phyloP scores from a whole-genome alignment of 2,797 vertebrate species.

The Xerus rutilus region DNA sequence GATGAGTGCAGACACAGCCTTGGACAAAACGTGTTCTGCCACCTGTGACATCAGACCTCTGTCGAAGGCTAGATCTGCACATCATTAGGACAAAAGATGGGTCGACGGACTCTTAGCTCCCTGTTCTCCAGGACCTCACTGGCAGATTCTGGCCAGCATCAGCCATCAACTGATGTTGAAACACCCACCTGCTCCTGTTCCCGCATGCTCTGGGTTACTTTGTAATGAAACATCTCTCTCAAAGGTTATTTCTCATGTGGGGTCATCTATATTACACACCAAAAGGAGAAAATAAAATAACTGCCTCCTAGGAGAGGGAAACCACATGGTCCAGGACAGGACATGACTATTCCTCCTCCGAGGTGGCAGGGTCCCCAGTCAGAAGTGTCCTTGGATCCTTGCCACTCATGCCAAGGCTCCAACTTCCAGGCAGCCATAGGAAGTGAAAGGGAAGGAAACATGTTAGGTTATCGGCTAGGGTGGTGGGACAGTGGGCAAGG shows the following conservation, averaged over 20 bases:
- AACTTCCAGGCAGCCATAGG: background rate
- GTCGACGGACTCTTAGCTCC: no score
- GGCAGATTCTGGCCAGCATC: background rate
- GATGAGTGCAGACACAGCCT: background rate
- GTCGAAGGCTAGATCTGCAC: accelerated
- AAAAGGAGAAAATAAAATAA: conserved; percentile 34
- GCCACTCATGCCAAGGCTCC: background rate
- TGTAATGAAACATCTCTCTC: background rate
- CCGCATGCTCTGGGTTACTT: background rate
- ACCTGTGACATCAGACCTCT: background rate
- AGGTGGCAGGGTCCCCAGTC: background rate
- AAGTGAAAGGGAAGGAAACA: background rate
- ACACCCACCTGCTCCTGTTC: background rate
- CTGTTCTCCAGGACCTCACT: background rate
- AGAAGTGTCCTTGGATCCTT: background rate
- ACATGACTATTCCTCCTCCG: background rate
- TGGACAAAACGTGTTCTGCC: background rate
- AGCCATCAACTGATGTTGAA: background rate
- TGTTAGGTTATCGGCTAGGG: accelerated
- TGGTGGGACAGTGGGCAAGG: background rate
- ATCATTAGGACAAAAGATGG: background rate
- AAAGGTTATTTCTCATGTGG: background rate
- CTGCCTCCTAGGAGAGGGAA: background rate
- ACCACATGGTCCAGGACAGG: background rate
- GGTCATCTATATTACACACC: background rate